Evolutionary conservation across 2,888 invertebrate genomes (phyloP).

Genomic region (Plebejus melissa): DNA sequence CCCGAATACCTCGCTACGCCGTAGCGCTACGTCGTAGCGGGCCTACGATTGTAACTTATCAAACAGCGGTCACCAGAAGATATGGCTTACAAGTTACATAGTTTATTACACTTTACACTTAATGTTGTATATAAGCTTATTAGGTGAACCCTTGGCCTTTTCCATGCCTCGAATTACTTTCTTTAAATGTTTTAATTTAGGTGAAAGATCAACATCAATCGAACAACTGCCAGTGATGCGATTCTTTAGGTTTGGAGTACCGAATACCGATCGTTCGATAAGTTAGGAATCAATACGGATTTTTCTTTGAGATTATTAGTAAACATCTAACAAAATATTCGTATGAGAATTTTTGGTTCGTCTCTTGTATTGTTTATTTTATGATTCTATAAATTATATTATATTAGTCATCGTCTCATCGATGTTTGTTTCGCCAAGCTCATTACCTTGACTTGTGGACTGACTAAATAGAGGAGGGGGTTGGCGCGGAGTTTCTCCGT

Average conservation of each 20-base stretch:
- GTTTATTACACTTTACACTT: neutral
- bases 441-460: slow-evolving; percentile 96
- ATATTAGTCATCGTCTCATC: neutral
- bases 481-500: slow-evolving; percentile 95
- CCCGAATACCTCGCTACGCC: neutral
- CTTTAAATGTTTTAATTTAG: too few relatives aligned
- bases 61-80: neutral
- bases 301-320: neutral
- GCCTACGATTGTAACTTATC: neutral
- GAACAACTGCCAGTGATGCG: too few relatives aligned
- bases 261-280: neutral
- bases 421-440: neutral
- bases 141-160: neutral
- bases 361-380: neutral
- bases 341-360: neutral
- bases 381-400: neutral
- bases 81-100: neutral
- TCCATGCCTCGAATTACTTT: too few relatives aligned
- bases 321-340: neutral
- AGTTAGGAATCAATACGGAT: neutral
- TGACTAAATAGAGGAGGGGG: slow-evolving; percentile 96
- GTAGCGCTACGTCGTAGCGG: slow-evolving; percentile 1
- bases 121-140: neutral
- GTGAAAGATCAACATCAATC: too few relatives aligned
- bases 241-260: too few relatives aligned